These are phyloP conservation scores for Cetonia aurata DNA, from an alignment of 2,888 invertebrate genomes.

Conservation along the genomic window DNA sequence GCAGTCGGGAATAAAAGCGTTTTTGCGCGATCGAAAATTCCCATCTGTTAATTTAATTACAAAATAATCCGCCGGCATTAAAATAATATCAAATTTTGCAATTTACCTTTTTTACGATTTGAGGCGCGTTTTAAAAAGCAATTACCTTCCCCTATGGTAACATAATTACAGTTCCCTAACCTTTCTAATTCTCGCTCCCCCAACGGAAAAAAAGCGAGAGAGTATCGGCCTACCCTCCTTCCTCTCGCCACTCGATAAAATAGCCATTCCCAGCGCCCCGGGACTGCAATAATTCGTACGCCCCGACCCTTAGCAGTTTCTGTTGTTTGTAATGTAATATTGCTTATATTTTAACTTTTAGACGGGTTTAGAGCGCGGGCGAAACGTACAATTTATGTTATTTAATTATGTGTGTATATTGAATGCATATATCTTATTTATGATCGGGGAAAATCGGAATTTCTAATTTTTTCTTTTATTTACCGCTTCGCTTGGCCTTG, in stretches of 20 bases:
- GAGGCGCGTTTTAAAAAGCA: slow-evolving; percentile 64
- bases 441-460: slow-evolving; percentile 40
- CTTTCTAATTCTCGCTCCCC: slow-evolving; percentile 52
- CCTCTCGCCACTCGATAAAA: slow-evolving; percentile 60
- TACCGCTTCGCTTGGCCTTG: slow-evolving; percentile 15
- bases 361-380: slow-evolving; percentile 18
- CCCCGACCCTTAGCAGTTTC: slow-evolving; percentile 50
- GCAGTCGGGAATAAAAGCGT: slow-evolving; percentile 13
- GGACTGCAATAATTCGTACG: slow-evolving; percentile 52
- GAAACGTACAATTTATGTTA: slow-evolving; percentile 60
- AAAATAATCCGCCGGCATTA: slow-evolving; percentile 50
- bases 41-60: slow-evolving; percentile 51
- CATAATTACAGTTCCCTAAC: slow-evolving; percentile 59
- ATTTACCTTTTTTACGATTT: slow-evolving; percentile 48
- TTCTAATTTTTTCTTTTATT: slow-evolving; percentile 41
- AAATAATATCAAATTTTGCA: slow-evolving; percentile 52
- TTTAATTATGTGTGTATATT: slow-evolving; percentile 57
- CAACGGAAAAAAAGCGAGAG: slow-evolving; percentile 48
- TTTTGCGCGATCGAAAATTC: slow-evolving; percentile 17
- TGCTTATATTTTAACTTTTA: slow-evolving; percentile 59
- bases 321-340: slow-evolving; percentile 62
- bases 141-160: slow-evolving; percentile 63
- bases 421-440: slow-evolving; percentile 51
- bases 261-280: slow-evolving; percentile 56
- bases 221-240: slow-evolving; percentile 55